A percentile compares a stretch with the other conserved stretches of the same genome.
Conservation (phyloP, 2,888 invertebrate genomes). For the Platynereis dumerilii region DNA sequence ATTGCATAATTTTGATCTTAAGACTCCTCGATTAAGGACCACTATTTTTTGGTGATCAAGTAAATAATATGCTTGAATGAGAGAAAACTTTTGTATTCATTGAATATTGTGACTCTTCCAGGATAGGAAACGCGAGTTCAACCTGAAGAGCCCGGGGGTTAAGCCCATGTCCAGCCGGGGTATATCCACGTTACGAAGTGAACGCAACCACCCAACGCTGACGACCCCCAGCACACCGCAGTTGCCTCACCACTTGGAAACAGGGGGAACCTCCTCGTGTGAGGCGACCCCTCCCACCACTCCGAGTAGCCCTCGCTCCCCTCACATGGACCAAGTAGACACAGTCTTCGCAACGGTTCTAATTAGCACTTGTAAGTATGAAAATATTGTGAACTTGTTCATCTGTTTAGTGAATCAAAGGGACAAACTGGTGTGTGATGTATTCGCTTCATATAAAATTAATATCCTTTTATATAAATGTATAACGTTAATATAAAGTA, state of each 20-base stretch:
- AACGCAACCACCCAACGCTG: conserved; percentile 41
- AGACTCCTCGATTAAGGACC: too few relatives aligned
- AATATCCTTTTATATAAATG: too few relatives aligned
- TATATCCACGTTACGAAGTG: conserved; percentile 40
- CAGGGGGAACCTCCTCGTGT: conserved; percentile 54
- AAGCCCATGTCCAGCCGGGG: conserved; percentile 71
- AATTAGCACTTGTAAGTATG: conserved; percentile 54
- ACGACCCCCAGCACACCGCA: conserved; percentile 51
- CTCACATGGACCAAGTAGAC: conserved; percentile 59
- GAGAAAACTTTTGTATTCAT: too few relatives aligned
- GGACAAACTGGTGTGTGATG: too few relatives aligned
- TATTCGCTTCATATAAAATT: too few relatives aligned
- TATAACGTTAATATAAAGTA: too few relatives aligned
- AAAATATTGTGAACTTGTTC: too few relatives aligned
- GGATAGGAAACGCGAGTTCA: conserved; percentile 83
- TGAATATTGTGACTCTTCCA: too few relatives aligned
- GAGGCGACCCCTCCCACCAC: conserved; percentile 58
- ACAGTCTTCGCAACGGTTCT: conserved; percentile 66
- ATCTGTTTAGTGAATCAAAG: too few relatives aligned
- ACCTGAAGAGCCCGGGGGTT: conserved; percentile 87
- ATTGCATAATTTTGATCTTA: too few relatives aligned
- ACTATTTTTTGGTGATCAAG: too few relatives aligned
- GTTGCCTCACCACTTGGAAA: conserved; percentile 42
- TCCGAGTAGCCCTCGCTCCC: conserved; percentile 65
- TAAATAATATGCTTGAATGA: too few relatives aligned